Conservation (phyloP, 2,797 vertebrate species). For the Glossophaga mutica region DNA sequence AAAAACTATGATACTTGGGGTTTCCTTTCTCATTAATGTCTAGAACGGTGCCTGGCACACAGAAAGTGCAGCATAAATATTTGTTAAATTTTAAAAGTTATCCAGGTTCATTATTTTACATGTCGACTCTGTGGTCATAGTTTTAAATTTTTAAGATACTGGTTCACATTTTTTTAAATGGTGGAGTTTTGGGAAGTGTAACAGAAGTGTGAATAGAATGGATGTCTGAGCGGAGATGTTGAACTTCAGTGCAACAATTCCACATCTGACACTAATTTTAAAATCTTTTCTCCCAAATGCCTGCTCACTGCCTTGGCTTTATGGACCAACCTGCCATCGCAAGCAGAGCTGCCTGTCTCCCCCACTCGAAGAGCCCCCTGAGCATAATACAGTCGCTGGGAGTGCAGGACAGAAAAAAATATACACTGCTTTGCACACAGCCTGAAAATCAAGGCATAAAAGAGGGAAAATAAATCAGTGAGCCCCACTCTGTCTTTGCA, state of each 20-base stretch:
- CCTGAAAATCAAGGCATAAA: constrained; percentile 76
- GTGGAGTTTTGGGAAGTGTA: neutral
- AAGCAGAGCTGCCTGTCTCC: constrained; percentile 63
- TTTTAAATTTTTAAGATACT: constrained; percentile 20
- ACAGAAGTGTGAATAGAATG: neutral
- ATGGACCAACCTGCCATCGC: constrained; percentile 61
- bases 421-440: constrained; percentile 73
- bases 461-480: constrained; percentile 74
- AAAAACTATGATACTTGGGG: neutral
- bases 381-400: constrained; percentile 73
- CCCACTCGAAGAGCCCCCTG: constrained; percentile 73
- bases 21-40: constrained; percentile 30
- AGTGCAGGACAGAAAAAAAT: constrained; percentile 73
- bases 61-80: neutral
- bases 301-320: constrained; percentile 65
- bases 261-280: constrained; percentile 74
- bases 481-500: constrained; percentile 60
- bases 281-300: constrained; percentile 68
- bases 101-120: neutral
- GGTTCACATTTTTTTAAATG: neutral
- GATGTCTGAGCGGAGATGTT: constrained; percentile 20
- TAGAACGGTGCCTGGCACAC: neutral
- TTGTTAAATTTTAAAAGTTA: neutral
- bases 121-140: neutral
- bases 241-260: constrained; percentile 32